A percentile compares a stretch with the other conserved stretches of the same genome.
These are phyloP conservation scores for Zaprionus ornatus DNA, from an alignment of 1,140 invertebrate genomes.

Conservation along the genomic window DNA sequence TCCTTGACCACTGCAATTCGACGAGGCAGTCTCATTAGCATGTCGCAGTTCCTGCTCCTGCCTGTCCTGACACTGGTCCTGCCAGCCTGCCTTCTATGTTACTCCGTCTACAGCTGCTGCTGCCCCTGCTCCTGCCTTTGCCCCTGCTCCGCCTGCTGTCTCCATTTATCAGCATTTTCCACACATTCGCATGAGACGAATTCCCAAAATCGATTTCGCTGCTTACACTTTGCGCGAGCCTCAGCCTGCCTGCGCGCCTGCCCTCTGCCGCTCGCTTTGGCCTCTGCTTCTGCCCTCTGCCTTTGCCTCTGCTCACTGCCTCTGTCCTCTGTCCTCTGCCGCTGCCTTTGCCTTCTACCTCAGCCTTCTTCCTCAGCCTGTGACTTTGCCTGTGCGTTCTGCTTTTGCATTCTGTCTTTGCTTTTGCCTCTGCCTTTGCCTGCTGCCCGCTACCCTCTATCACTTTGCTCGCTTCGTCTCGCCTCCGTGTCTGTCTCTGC, in stretches of 20 bases:
- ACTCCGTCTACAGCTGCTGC: background rate
- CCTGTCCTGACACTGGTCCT: background rate
- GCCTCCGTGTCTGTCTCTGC: background rate
- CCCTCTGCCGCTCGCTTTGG: no score
- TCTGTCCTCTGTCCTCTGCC: no score
- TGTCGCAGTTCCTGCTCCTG: background rate
- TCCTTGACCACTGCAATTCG: background rate
- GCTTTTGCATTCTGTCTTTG: no score
- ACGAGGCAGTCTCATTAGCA: background rate
- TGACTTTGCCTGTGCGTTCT: no score
- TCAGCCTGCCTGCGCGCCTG: conserved; percentile 3
- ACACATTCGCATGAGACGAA: conserved; percentile 78
- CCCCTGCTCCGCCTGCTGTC: conserved; percentile 7
- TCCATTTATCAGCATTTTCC: conserved; percentile 80
- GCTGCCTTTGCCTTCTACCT: no score
- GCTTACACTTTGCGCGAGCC: conserved; percentile 48
- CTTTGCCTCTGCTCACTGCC: no score
- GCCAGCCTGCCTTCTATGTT: background rate
- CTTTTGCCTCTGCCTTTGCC: background rate
- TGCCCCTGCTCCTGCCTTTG: background rate
- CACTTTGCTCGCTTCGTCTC: background rate
- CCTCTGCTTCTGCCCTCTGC: no score
- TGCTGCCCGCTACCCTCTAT: background rate
- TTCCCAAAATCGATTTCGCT: conserved; percentile 75
- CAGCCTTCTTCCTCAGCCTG: no score